Evolutionary conservation across 2,797 vertebrate genomes (phyloP).

Genomic region (Sorex maritimensis): DNA sequence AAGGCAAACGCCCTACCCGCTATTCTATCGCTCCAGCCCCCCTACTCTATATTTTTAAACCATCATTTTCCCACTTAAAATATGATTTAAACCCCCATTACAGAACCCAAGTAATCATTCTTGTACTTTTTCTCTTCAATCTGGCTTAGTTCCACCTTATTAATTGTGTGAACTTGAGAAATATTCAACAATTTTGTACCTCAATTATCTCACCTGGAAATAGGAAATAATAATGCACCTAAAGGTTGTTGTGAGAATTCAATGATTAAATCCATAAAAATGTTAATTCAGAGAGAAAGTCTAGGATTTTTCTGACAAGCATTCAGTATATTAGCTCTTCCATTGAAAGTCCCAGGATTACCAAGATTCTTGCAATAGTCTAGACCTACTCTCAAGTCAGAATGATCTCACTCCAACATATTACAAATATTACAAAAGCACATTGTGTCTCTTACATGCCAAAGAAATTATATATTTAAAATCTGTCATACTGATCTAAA

Average conservation of each 20-base stretch:
- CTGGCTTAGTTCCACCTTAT: not conserved
- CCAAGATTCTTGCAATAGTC: not conserved
- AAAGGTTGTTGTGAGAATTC: not conserved
- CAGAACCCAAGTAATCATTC: not conserved
- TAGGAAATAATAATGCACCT: not conserved
- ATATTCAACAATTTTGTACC: not conserved
- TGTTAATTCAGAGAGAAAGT: not conserved
- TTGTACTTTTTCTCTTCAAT: not conserved
- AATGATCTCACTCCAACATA: not conserved
- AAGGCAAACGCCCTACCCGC: too few relatives aligned
- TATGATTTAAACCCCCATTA: not conserved
- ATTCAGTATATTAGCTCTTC: not conserved
- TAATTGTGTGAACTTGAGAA: not conserved
- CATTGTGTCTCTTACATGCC: not conserved
- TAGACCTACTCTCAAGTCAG: not conserved
- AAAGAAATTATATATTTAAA: not conserved
- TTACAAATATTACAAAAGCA: too few relatives aligned
- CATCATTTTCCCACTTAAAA: not conserved
- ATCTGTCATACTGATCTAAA: slow-evolving; percentile 3
- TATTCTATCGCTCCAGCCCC: too few relatives aligned
- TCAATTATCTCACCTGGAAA: too few relatives aligned
- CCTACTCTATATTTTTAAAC: not conserved
- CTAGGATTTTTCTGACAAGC: not conserved
- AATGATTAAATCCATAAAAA: not conserved
- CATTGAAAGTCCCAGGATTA: not conserved